Conservation (phyloP, 2,888 invertebrate species). For the Cryptocheilus praepositus region DNA sequence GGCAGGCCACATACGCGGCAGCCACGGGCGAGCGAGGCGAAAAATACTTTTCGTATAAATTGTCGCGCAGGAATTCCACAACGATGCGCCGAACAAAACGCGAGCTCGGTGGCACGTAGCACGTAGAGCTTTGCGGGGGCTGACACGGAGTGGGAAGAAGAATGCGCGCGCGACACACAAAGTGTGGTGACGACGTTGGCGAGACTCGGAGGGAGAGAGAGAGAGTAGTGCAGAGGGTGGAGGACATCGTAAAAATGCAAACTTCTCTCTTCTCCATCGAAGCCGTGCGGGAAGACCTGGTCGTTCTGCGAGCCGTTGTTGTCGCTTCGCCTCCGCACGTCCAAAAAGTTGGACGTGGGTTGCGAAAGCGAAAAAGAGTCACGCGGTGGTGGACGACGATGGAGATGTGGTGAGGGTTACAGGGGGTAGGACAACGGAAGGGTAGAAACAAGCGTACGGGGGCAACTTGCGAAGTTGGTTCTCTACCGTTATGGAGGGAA, state of each 20-base stretch:
- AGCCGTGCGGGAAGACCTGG: conserved; percentile 37
- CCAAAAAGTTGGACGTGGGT: conserved; percentile 44
- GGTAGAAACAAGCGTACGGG: conserved; percentile 12
- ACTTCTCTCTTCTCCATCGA: conserved; percentile 55
- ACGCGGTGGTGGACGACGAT: conserved; percentile 7
- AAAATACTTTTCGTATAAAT: conserved; percentile 69
- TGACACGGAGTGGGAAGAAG: conserved; percentile 21
- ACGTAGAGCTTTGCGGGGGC: conserved; percentile 18
- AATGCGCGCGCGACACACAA: conserved; percentile 1
- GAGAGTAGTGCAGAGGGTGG: conserved; percentile 8
- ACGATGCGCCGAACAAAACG: conserved; percentile 57
- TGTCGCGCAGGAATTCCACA: conserved; percentile 64
- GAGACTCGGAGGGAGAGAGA: background rate
- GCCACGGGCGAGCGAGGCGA: conserved; percentile 30
- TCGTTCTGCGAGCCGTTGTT: conserved; percentile 41
- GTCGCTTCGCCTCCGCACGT: conserved; percentile 37
- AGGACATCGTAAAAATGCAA: conserved; percentile 67
- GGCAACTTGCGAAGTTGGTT: conserved; percentile 1
- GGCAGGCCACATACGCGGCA: too few relatives aligned
- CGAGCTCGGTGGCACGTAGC: conserved; percentile 27
- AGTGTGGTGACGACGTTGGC: background rate
- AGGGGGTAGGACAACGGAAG: background rate
- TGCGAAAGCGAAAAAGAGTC: conserved; percentile 18
- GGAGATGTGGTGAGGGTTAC: conserved; percentile 18
- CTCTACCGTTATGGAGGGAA: background rate